Conservation (phyloP, 2,113 vertebrate species). For the Chaetodon trifascialis region DNA sequence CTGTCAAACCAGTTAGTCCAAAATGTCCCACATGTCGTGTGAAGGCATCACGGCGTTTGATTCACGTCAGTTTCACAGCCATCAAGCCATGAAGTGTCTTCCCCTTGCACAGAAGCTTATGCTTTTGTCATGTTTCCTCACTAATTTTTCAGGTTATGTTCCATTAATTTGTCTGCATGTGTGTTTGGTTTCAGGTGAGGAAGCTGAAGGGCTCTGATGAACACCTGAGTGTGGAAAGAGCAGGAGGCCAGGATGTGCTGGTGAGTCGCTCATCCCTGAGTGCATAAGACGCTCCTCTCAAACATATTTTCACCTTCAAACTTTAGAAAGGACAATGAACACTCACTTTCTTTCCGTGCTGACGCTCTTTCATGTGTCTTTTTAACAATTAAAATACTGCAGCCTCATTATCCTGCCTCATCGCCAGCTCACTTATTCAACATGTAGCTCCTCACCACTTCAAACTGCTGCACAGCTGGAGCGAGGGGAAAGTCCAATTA, state of each 20-base stretch:
- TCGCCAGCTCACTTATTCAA: slow-evolving; percentile 31
- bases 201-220: slow-evolving; percentile 83
- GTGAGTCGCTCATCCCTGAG: slow-evolving; percentile 62
- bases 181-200: slow-evolving; percentile 73
- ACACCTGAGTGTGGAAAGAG: slow-evolving; percentile 79
- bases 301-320: slow-evolving; percentile 15
- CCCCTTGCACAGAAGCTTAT: no score
- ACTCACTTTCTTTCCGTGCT: neutral
- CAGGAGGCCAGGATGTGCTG: slow-evolving; percentile 75
- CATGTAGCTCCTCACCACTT: slow-evolving; percentile 36
- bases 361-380: slow-evolving; percentile 21
- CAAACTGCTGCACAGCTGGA: slow-evolving; percentile 64
- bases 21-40: no score
- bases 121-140: neutral
- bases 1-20: no score
- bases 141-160: neutral
- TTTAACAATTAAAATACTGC: slow-evolving; percentile 41
- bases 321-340: neutral
- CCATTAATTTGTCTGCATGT: neutral
- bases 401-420: slow-evolving; percentile 50
- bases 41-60: no score
- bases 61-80: no score
- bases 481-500: slow-evolving; percentile 53
- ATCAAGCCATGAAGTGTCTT: no score
- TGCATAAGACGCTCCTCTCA: neutral